phyloP scores from a whole-genome alignment of 2,888 invertebrate species.

The Caenorhabditis imperialis region DNA sequence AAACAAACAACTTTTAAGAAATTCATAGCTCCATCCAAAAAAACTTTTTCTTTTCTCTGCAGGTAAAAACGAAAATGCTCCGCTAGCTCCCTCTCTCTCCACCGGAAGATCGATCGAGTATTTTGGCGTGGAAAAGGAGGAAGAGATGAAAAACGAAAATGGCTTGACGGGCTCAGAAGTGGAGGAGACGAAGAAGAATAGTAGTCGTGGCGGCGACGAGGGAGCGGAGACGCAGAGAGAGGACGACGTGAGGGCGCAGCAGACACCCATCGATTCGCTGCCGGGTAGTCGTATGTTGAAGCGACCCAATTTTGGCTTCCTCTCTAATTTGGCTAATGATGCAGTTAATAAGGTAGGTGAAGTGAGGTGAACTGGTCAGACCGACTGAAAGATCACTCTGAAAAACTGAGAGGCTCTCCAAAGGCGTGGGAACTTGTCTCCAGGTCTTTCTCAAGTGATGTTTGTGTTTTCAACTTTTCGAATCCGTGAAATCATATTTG shows the following conservation, averaged over 20 bases:
- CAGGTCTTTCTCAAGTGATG: too few species aligned
- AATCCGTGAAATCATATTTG: too few species aligned
- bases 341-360: slow-evolving; percentile 68
- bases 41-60: slow-evolving; percentile 26
- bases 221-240: slow-evolving; percentile 42
- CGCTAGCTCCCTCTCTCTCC: slow-evolving; percentile 15
- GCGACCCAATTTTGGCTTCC: slow-evolving; percentile 68
- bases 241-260: slow-evolving; percentile 27
- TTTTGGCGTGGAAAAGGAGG: slow-evolving; percentile 31
- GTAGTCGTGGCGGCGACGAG: slow-evolving; percentile 27
- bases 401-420: too few species aligned
- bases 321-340: slow-evolving; percentile 73
- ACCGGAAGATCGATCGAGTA: slow-evolving; percentile 46
- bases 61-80: slow-evolving; percentile 19
- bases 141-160: slow-evolving; percentile 18
- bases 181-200: slow-evolving; percentile 30
- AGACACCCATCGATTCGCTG: slow-evolving; percentile 51
- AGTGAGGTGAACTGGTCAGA: too few species aligned
- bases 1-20: slow-evolving; percentile 9
- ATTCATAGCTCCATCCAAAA: slow-evolving; percentile 28
- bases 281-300: slow-evolving; percentile 56
- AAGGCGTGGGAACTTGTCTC: too few species aligned
- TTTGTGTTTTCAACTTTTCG: too few species aligned
- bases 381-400: too few species aligned
- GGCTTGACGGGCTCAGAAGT: slow-evolving; percentile 17